Evolutionary conservation across 2,797 vertebrate species (phyloP).

Genomic region (Atherinosoma microstoma): DNA sequence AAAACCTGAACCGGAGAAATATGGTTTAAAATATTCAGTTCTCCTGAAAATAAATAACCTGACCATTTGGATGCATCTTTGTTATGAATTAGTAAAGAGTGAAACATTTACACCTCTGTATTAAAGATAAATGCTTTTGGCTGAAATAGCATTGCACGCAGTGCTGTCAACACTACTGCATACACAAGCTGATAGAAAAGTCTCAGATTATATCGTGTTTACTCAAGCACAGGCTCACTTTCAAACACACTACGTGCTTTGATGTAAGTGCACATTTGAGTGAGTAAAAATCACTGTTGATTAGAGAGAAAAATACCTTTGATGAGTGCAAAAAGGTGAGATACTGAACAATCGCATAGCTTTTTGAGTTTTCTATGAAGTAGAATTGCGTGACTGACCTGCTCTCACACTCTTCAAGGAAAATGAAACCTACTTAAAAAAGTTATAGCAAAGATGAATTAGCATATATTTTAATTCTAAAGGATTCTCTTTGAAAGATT

Average conservation of each 20-base stretch:
- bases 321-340: neutral
- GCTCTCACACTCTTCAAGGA: neutral
- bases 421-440: neutral
- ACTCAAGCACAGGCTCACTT: slow-evolving; percentile 24
- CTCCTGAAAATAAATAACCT: slow-evolving; percentile 3
- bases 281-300: slow-evolving; percentile 4
- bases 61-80: slow-evolving; percentile 16
- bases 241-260: slow-evolving; percentile 21
- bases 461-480: neutral
- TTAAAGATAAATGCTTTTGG: slow-evolving; percentile 33
- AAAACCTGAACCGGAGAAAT: slow-evolving; percentile 21
- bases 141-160: slow-evolving; percentile 28
- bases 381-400: neutral
- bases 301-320: slow-evolving; percentile 9
- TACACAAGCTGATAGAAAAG: slow-evolving; percentile 29
- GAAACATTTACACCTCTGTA: slow-evolving; percentile 17
- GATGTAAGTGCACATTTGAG: slow-evolving; percentile 25
- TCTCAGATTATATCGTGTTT: slow-evolving; percentile 41
- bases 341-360: neutral
- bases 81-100: neutral
- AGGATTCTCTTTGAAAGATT: neutral
- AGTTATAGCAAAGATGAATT: neutral
- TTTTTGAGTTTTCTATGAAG: neutral
- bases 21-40: neutral
- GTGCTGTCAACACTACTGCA: slow-evolving; percentile 14